These are phyloP conservation scores for Lepidostoma basale DNA, from an alignment of 1,140 invertebrate genomes.

Conservation along the genomic window DNA sequence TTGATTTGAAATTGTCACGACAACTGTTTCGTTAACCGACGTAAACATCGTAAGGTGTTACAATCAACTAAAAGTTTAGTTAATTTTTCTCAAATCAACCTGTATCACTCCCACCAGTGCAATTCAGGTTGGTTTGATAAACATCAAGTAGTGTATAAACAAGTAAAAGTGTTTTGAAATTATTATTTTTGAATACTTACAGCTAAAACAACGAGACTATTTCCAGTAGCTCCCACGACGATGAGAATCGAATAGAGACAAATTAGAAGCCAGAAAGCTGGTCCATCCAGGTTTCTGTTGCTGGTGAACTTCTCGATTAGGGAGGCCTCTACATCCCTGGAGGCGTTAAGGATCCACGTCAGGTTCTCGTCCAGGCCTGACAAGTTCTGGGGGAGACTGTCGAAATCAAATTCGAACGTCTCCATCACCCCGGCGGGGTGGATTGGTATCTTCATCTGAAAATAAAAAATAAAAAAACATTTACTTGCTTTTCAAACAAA, in stretches of 20 bases:
- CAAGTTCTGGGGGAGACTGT: slow-evolving; percentile 13
- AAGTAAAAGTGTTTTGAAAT: too few species aligned
- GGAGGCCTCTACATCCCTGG: slow-evolving; percentile 56
- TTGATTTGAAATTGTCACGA: too few species aligned
- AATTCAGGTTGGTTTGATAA: too few species aligned
- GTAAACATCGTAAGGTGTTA: too few species aligned
- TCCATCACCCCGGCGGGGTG: slow-evolving; percentile 2
- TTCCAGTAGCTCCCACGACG: slow-evolving; percentile 77
- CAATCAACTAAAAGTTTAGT: too few species aligned
- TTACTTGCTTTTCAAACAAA: too few species aligned
- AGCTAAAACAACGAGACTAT: slow-evolving; percentile 79
- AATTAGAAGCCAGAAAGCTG: slow-evolving; percentile 69
- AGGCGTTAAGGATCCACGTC: slow-evolving; percentile 56
- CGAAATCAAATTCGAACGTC: slow-evolving; percentile 32
- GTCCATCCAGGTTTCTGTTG: slow-evolving; percentile 71
- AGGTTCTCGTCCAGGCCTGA: slow-evolving; percentile 49
- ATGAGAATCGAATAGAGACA: slow-evolving; percentile 76
- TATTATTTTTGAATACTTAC: too few species aligned
- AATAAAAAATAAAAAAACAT: background rate
- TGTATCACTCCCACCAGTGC: too few species aligned
- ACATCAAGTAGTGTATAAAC: too few species aligned
- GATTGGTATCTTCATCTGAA: slow-evolving; percentile 37
- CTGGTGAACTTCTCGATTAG: slow-evolving; percentile 65
- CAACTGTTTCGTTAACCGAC: too few species aligned
- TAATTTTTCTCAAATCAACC: too few species aligned